Base-by-base conservation (phyloP, 2,797 vertebrate species). In the Sebastes dallii region DNA sequence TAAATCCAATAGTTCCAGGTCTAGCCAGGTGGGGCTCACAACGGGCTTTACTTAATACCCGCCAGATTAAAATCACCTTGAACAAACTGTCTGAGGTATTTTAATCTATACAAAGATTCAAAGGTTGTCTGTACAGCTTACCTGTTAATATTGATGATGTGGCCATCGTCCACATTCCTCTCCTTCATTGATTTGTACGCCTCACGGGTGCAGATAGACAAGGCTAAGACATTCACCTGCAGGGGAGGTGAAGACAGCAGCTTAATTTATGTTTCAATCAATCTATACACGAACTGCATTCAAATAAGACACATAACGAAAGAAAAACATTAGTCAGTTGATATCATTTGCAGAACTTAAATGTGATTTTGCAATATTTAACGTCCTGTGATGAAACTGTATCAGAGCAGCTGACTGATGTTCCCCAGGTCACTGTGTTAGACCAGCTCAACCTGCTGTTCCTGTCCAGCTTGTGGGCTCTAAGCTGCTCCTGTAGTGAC, bases 141-240 rank as follows among this genome's bases (percentile, higher is more conserved):
- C 98, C 98, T 98, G 94, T 97, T 99, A 91, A 99, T 98, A 90
- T 99, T 99, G 90, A 99, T 99, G 77, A 99, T 98, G 84, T 99
- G 98, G 29, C 98, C 98, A 0, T 99, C 98, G 0, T 99, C 97
- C 8, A 99, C 95, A 30, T 95, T 96, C 24, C 98, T 96, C 93
- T 99, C 98, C 88, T 96, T 98, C 98, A 99, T 99, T 66, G 98
- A 99, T 93, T 97, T 97, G 90, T 97, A 99, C 5, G 98, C 97
- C 88, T 99, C 98, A 1, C 97, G 95, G 0, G 98, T 98, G 80
- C 98, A 99, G 94, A 99, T 99, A 77, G 97, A 97, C 89, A 99
- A 93, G 6, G 98, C 98, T 77, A 99, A 94, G 72, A 99, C 95
- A 0, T 99, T 99, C 80, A 99, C 98, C 98, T 99, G 93, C 29